Evolutionary conservation across 2,113 vertebrate species (phyloP).

Genomic region (Phalacrocorax pelagicus): DNA sequence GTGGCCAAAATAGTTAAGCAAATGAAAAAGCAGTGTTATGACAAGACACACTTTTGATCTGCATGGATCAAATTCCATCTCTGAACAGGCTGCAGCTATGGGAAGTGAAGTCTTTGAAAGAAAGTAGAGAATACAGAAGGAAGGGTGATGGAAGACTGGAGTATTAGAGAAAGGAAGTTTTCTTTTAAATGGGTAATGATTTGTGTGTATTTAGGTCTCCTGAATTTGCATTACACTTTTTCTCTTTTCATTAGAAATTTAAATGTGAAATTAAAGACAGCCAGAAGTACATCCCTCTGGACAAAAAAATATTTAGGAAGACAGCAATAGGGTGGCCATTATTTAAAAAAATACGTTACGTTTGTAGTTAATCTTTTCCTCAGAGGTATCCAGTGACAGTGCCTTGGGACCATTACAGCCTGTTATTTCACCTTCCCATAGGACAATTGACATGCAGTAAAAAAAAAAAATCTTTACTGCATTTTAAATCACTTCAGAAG

Average conservation of each 20-base stretch:
- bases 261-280: not conserved
- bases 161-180: not conserved
- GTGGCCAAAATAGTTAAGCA: not conserved
- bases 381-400: not conserved
- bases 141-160: not conserved
- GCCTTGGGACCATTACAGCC: not conserved
- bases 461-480: slow-evolving; percentile 1
- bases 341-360: not conserved
- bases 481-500: slow-evolving; percentile 26
- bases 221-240: not conserved
- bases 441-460: not conserved
- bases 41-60: not conserved
- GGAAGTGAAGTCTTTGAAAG: not conserved
- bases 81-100: not conserved
- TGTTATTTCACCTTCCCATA: slow-evolving; percentile 22
- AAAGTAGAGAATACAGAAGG: not conserved
- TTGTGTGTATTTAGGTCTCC: not conserved
- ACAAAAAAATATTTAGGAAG: not conserved
- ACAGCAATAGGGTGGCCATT: not conserved
- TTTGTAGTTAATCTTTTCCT: not conserved
- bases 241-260: not conserved
- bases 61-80: not conserved
- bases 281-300: not conserved
- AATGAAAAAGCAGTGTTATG: not conserved
- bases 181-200: not conserved